Conservation (phyloP, 2,113 vertebrate species). For the Pangasianodon gigas region DNA sequence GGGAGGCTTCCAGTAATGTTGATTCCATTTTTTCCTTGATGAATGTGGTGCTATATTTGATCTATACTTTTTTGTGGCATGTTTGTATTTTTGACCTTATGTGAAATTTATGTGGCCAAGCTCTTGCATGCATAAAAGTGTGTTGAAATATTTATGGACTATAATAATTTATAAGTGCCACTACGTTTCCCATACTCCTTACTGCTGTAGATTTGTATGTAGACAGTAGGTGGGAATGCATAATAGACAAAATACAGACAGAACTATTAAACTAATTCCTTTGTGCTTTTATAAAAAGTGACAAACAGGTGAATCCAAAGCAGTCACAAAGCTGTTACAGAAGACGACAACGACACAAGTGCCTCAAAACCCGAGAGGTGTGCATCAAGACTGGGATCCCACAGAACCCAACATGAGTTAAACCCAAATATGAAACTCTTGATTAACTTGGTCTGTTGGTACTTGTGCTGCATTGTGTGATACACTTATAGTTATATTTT, state of each 20-base stretch:
- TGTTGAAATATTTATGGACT: slow-evolving; percentile 20
- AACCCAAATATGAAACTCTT: neutral
- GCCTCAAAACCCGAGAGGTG: neutral
- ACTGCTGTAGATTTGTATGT: neutral
- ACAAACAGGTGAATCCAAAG: neutral
- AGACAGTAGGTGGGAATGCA: too few species aligned
- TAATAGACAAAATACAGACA: neutral
- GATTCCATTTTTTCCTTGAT: neutral
- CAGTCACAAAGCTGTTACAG: neutral
- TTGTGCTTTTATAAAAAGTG: neutral
- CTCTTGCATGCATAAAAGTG: neutral
- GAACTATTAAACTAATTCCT: neutral
- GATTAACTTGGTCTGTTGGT: neutral
- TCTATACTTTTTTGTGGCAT: neutral
- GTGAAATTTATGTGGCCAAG: neutral
- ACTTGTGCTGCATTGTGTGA: neutral
- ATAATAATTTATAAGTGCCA: neutral
- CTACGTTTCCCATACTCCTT: neutral
- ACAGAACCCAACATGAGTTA: neutral
- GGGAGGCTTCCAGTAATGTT: neutral
- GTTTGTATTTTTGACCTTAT: neutral
- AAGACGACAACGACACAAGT: neutral
- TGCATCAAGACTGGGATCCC: neutral
- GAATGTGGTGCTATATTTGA: neutral
- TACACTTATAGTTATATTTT: neutral